A percentile compares a stretch with the other conserved stretches of the same genome.
Evolutionary conservation across 2,888 invertebrate genomes (phyloP).

Genomic region (Pecten maximus): DNA sequence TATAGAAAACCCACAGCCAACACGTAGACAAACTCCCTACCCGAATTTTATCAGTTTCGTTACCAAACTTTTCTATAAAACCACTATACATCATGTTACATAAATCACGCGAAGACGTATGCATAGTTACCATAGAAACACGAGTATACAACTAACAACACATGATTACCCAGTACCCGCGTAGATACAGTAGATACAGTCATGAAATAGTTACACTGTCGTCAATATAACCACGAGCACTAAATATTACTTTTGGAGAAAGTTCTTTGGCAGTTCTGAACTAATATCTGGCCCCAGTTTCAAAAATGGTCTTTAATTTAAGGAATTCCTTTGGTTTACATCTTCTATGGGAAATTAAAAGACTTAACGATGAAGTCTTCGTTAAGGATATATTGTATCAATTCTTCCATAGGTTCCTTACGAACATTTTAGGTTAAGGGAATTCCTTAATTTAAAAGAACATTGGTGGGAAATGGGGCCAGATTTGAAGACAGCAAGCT

Average conservation of each 20-base stretch:
- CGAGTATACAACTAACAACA: neutral
- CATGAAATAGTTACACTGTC: neutral
- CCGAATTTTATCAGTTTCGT: neutral
- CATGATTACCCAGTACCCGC: neutral
- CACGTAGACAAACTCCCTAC: neutral
- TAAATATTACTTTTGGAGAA: neutral
- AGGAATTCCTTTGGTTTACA: too few species aligned
- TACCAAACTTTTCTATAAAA: neutral
- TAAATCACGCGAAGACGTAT: neutral
- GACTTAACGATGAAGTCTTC: too few species aligned
- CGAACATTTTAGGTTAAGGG: too few species aligned
- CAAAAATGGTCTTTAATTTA: too few species aligned
- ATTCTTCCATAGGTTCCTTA: too few species aligned
- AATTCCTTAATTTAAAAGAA: too few species aligned
- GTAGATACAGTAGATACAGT: neutral
- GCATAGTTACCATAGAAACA: conserved; percentile 2
- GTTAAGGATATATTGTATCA: too few species aligned
- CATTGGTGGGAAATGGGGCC: too few species aligned
- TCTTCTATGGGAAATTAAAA: too few species aligned
- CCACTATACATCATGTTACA: neutral
- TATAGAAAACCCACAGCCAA: neutral
- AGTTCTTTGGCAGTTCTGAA: neutral
- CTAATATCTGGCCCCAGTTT: neutral
- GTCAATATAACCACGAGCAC: neutral
- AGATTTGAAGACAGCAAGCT: too few species aligned